phyloP scores from a whole-genome alignment of 1,140 invertebrate genomes.

The Globodera rostochiensis region DNA sequence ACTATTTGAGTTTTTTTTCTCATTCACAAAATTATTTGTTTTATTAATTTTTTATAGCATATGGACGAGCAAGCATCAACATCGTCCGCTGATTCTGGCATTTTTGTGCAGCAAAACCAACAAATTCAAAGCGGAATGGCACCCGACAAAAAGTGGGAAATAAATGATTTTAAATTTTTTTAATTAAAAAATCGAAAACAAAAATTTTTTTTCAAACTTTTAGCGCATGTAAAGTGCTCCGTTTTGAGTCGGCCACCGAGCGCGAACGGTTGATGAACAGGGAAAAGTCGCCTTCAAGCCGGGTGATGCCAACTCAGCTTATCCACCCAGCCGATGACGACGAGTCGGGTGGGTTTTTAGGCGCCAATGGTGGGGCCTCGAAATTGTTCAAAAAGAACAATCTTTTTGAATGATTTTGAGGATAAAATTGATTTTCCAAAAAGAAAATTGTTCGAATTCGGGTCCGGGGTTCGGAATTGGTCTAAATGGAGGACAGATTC shows the following conservation, averaged over 20 bases:
- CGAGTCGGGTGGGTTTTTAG: slow-evolving; percentile 73
- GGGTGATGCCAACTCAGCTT: slow-evolving; percentile 65
- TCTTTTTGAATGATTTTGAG: no score
- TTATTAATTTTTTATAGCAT: background rate
- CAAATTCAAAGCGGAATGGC: background rate
- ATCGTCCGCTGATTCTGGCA: slow-evolving; percentile 7
- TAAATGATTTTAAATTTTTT: background rate
- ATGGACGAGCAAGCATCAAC: slow-evolving; percentile 12
- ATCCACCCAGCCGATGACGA: slow-evolving; percentile 72
- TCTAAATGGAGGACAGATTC: no score
- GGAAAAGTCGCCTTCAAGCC: slow-evolving; percentile 68
- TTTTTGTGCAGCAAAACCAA: slow-evolving; percentile 9
- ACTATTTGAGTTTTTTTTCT: background rate
- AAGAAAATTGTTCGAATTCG: no score
- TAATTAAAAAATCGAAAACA: background rate
- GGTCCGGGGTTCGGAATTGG: no score
- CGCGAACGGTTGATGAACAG: slow-evolving; percentile 72
- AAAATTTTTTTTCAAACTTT: background rate
- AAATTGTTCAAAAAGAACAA: no score
- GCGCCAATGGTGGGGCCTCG: no score
- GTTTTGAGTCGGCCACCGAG: slow-evolving; percentile 81
- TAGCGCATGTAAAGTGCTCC: slow-evolving; percentile 73
- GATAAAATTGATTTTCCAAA: no score
- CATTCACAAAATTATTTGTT: background rate
- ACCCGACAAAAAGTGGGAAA: slow-evolving; percentile 14